These are phyloP conservation scores for Galeruca laticollis DNA, from an alignment of 2,888 invertebrate genomes.

Conservation along the genomic window DNA sequence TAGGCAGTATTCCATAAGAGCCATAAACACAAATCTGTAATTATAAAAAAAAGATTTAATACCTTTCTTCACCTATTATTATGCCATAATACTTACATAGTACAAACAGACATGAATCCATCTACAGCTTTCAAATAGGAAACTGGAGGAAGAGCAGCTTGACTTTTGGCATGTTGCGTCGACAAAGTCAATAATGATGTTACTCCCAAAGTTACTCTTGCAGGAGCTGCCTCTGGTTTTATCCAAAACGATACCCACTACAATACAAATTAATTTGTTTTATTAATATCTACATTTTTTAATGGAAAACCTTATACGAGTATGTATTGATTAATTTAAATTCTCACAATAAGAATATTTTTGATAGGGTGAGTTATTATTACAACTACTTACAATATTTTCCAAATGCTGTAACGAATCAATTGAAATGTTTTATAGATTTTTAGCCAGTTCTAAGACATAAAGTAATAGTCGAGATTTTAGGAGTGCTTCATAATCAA, in stretches of 20 bases:
- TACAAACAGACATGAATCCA: slow-evolving; percentile 93
- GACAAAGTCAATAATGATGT: slow-evolving; percentile 90
- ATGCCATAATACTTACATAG: slow-evolving; percentile 72
- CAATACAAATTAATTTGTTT: slow-evolving; percentile 47
- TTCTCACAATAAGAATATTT: not conserved
- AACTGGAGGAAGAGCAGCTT: slow-evolving; percentile 92
- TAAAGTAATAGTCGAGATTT: no score
- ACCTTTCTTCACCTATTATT: not conserved
- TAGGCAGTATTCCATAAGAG: slow-evolving; percentile 91
- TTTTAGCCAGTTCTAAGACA: no score
- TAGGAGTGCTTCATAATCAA: no score
- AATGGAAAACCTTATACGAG: slow-evolving; percentile 59
- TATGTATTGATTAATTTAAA: no score
- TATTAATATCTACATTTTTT: slow-evolving; percentile 67
- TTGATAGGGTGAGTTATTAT: no score
- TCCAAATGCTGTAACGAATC: no score
- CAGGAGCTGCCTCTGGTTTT: slow-evolving; percentile 93
- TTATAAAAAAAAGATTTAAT: slow-evolving; percentile 22
- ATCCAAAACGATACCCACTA: slow-evolving; percentile 97
- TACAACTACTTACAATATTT: no score
- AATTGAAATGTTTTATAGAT: no score
- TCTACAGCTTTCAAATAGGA: slow-evolving; percentile 94
- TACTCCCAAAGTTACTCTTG: slow-evolving; percentile 91
- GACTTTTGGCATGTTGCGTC: slow-evolving; percentile 93
- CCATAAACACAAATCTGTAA: slow-evolving; percentile 89